Evolutionary conservation across 2,113 vertebrate species (phyloP).

Genomic region (Semnornis frantzii): DNA sequence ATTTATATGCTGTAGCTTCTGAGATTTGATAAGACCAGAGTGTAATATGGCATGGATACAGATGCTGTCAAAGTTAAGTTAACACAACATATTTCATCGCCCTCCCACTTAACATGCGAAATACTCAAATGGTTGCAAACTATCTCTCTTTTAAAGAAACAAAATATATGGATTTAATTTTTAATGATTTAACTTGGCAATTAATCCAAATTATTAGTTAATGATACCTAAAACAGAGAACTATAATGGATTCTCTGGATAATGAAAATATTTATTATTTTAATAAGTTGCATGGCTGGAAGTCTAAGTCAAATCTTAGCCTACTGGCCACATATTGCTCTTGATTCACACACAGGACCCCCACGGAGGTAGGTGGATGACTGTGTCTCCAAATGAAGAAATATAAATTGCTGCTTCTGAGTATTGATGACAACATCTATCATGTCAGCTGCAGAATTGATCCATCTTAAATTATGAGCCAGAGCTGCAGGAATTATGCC

Average conservation of each 20-base stretch:
- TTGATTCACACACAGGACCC: slow-evolving; percentile 12
- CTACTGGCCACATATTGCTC: slow-evolving; percentile 44
- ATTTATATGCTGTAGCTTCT: slow-evolving; percentile 44
- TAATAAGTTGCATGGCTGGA: slow-evolving; percentile 69
- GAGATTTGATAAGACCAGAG: slow-evolving; percentile 58
- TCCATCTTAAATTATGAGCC: slow-evolving; percentile 54
- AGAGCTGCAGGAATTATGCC: slow-evolving; percentile 52
- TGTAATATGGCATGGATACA: slow-evolving; percentile 55
- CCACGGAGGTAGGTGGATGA: not conserved
- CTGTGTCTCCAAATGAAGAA: slow-evolving; percentile 8
- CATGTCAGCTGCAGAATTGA: slow-evolving; percentile 61
- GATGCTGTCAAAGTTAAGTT: slow-evolving; percentile 62
- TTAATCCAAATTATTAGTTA: slow-evolving; percentile 69
- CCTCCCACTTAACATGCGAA: slow-evolving; percentile 52
- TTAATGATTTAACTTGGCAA: slow-evolving; percentile 47
- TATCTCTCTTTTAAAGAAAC: slow-evolving; percentile 59
- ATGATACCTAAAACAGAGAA: slow-evolving; percentile 45
- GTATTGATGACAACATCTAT: slow-evolving; percentile 64
- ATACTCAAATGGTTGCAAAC: slow-evolving; percentile 44
- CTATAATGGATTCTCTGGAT: slow-evolving; percentile 45
- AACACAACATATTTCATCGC: slow-evolving; percentile 58
- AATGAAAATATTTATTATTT: slow-evolving; percentile 72
- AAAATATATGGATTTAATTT: slow-evolving; percentile 60
- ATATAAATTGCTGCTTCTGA: slow-evolving; percentile 42
- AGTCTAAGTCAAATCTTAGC: slow-evolving; percentile 49